A percentile compares a stretch with the other conserved stretches of the same genome.
phyloP scores from a whole-genome alignment of 2,797 vertebrate species.

The Nannoperca obscura region DNA sequence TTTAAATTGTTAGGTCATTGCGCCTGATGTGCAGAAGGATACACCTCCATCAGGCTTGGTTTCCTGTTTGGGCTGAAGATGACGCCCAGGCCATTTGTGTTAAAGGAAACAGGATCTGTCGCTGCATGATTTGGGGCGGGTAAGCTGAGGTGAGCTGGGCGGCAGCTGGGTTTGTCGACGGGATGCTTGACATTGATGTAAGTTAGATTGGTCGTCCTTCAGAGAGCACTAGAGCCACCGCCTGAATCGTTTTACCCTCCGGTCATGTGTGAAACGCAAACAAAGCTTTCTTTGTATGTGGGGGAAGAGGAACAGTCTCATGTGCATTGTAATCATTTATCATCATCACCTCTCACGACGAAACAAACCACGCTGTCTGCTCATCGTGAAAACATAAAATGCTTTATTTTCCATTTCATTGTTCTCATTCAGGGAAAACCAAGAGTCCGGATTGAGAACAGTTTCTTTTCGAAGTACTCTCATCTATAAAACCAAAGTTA shows the following conservation, averaged over 20 bases:
- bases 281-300: slow-evolving; percentile 41
- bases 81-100: slow-evolving; percentile 32
- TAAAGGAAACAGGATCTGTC: slow-evolving; percentile 45
- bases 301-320: slow-evolving; percentile 20
- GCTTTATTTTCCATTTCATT: slow-evolving; percentile 21
- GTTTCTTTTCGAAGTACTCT: background rate
- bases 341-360: slow-evolving; percentile 19
- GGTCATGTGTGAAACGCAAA: slow-evolving; percentile 33
- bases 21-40: slow-evolving; percentile 24
- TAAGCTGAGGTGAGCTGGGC: slow-evolving; percentile 22
- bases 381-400: slow-evolving; percentile 24
- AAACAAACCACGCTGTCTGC: slow-evolving; percentile 13
- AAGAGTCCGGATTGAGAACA: slow-evolving; percentile 1
- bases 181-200: slow-evolving; percentile 47
- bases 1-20: slow-evolving; percentile 28
- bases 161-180: slow-evolving; percentile 36
- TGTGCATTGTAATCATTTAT: slow-evolving; percentile 29
- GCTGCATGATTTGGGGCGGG: slow-evolving; percentile 17
- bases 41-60: slow-evolving; percentile 16
- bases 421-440: slow-evolving; percentile 22
- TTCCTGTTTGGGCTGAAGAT: slow-evolving; percentile 22
- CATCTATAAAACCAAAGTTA: slow-evolving; percentile 3
- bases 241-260: background rate
- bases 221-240: slow-evolving; percentile 28
- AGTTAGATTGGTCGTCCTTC: slow-evolving; percentile 51